Evolutionary conservation across 2,888 invertebrate genomes (phyloP).

Genomic region (Tachina lurida): DNA sequence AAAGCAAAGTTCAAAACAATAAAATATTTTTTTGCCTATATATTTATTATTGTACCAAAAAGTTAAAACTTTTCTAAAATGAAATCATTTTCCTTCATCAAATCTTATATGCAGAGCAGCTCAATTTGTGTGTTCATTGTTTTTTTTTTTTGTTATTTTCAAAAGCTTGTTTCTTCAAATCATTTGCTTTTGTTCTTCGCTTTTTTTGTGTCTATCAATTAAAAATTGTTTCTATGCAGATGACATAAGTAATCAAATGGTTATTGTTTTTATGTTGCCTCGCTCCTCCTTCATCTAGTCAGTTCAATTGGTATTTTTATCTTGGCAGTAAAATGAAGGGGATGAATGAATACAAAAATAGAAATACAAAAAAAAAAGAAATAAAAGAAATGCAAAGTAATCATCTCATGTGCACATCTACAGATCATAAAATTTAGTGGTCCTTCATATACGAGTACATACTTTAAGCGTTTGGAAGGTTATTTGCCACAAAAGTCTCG

Average conservation of each 20-base stretch:
- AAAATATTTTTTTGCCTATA: background rate
- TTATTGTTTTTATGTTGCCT: slow-evolving; percentile 8
- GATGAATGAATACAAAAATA: background rate
- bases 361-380: background rate
- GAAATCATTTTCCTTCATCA: slow-evolving; percentile 14
- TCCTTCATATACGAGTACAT: no score
- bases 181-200: slow-evolving; percentile 4
- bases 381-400: slow-evolving; percentile 19
- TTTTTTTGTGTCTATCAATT: slow-evolving; percentile 50
- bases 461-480: background rate
- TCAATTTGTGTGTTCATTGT: slow-evolving; percentile 45
- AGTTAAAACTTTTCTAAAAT: background rate
- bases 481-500: background rate
- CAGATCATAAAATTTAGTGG: background rate
- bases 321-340: background rate
- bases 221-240: slow-evolving; percentile 60
- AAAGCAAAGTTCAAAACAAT: background rate
- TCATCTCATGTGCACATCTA: slow-evolving; percentile 14
- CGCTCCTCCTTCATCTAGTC: background rate
- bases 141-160: slow-evolving; percentile 32
- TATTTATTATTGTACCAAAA: background rate
- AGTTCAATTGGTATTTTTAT: slow-evolving; percentile 29
- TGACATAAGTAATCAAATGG: slow-evolving; percentile 61
- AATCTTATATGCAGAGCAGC: slow-evolving; percentile 17
- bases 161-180: slow-evolving; percentile 20